A percentile compares a stretch with the other conserved stretches of the same genome.
Evolutionary conservation across 2,888 invertebrate species (phyloP).

Genomic region (Andrena dorsata): DNA sequence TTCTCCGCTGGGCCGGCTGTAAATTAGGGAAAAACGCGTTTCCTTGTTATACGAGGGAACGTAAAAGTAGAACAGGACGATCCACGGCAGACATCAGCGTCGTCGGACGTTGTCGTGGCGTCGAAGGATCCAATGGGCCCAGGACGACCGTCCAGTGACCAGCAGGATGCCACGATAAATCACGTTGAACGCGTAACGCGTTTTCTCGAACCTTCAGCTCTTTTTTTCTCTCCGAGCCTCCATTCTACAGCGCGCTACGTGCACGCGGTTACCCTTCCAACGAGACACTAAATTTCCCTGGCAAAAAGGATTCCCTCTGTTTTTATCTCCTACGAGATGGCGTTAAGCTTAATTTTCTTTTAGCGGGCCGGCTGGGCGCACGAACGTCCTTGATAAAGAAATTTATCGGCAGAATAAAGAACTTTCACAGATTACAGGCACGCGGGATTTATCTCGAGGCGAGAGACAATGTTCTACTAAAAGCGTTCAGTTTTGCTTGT

Average conservation of each 20-base stretch:
- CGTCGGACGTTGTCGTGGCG: conserved; percentile 43
- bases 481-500: conserved; percentile 3
- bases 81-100: conserved; percentile 38
- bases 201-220: conserved; percentile 40
- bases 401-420: conserved; percentile 54
- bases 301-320: conserved; percentile 30
- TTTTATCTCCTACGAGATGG: conserved; percentile 51
- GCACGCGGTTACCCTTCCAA: conserved; percentile 46
- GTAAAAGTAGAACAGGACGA: conserved; percentile 52
- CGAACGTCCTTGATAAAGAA: conserved; percentile 46
- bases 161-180: conserved; percentile 61
- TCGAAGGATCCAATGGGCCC: conserved; percentile 59
- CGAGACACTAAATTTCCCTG: conserved; percentile 62
- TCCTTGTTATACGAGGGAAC: conserved; percentile 32
- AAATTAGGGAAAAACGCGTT: conserved; percentile 67
- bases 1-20: conserved; percentile 37
- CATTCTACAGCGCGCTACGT: conserved; percentile 7
- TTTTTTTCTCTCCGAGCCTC: conserved; percentile 49
- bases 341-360: conserved; percentile 62
- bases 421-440: conserved; percentile 46
- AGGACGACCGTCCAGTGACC: conserved; percentile 47
- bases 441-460: conserved; percentile 23
- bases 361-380: conserved; percentile 26
- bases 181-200: conserved; percentile 62
- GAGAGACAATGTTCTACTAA: neutral